These are phyloP conservation scores for Ichneumon xanthorius DNA, from an alignment of 2,888 invertebrate genomes.

Conservation along the genomic window DNA sequence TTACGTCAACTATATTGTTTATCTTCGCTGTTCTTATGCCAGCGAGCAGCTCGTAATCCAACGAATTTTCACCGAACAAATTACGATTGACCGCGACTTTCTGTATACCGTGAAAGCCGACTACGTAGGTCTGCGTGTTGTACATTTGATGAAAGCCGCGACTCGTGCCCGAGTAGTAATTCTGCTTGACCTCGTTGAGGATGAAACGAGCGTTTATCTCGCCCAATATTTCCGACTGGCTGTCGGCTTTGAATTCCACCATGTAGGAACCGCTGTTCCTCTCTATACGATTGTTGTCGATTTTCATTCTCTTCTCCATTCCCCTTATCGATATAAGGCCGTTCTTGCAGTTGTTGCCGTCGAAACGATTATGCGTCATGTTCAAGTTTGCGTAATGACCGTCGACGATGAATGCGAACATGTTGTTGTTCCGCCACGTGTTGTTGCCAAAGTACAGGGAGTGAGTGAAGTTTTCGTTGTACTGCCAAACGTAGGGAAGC, in stretches of 20 bases:
- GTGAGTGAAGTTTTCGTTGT: slow-evolving; percentile 97
- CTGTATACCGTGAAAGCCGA: slow-evolving; percentile 97
- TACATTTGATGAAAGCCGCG: slow-evolving; percentile 83
- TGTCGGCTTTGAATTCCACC: slow-evolving; percentile 94
- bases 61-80: slow-evolving; percentile 92
- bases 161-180: slow-evolving; percentile 85
- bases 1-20: slow-evolving; percentile 94
- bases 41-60: slow-evolving; percentile 96
- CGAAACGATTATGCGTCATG: slow-evolving; percentile 93
- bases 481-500: slow-evolving; percentile 97
- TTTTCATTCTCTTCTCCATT: slow-evolving; percentile 97
- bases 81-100: slow-evolving; percentile 96
- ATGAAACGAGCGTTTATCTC: slow-evolving; percentile 92
- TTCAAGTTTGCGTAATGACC: slow-evolving; percentile 97
- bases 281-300: slow-evolving; percentile 92
- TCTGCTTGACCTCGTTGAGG: slow-evolving; percentile 91
- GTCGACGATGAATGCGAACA: slow-evolving; percentile 93
- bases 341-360: slow-evolving; percentile 92
- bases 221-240: slow-evolving; percentile 97
- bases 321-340: slow-evolving; percentile 94
- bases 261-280: slow-evolving; percentile 93
- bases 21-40: slow-evolving; percentile 96
- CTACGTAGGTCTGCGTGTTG: slow-evolving; percentile 90
- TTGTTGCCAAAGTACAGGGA: slow-evolving; percentile 95
- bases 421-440: slow-evolving; percentile 93